phyloP scores from a whole-genome alignment of 2,113 vertebrate genomes.

The Anas platyrhynchos region DNA sequence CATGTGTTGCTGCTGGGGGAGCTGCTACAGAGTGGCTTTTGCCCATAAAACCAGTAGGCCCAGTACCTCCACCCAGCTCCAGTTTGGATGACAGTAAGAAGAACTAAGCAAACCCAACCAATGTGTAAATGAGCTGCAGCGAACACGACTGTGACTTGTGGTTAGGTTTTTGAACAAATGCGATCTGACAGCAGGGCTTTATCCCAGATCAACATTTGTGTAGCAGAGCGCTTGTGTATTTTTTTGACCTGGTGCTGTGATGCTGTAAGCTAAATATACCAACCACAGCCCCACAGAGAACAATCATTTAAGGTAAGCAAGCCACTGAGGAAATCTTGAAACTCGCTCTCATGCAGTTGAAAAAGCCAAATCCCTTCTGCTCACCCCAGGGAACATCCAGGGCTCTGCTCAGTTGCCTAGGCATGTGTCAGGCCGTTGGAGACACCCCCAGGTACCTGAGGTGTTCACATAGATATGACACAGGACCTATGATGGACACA shows the following conservation, averaged over 20 bases:
- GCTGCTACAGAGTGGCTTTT: background rate
- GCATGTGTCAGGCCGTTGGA: fast-evolving
- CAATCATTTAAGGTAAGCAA: background rate
- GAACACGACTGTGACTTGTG: background rate
- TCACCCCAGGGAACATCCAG: background rate
- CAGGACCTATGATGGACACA: background rate
- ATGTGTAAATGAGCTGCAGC: background rate
- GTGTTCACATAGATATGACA: background rate
- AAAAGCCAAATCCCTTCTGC: background rate
- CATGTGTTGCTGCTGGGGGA: background rate
- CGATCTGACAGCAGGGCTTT: constrained; percentile 19
- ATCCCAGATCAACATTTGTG: background rate
- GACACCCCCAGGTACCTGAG: background rate
- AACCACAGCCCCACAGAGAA: background rate
- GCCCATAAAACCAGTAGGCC: background rate
- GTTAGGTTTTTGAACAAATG: background rate
- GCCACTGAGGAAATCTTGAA: background rate
- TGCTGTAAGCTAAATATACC: background rate
- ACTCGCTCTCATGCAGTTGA: background rate
- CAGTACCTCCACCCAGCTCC: background rate
- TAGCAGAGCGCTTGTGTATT: fast-evolving
- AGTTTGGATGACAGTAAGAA: background rate
- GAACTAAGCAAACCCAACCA: background rate
- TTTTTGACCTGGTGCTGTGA: background rate
- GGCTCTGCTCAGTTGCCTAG: background rate